phyloP scores from a whole-genome alignment of 2,113 vertebrate genomes.

The Odobenus rosmarus region DNA sequence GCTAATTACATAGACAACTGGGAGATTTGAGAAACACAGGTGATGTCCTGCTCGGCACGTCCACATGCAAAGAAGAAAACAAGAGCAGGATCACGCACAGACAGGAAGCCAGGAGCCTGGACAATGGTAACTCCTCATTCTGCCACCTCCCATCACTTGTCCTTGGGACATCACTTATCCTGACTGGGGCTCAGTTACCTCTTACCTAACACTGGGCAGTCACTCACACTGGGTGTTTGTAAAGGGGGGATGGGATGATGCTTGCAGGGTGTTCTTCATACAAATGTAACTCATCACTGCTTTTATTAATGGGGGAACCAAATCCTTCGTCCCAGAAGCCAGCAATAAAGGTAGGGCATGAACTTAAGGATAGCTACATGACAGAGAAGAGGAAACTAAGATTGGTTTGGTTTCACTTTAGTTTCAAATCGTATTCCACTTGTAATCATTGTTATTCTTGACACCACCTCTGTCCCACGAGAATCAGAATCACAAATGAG shows the following conservation, averaged over 20 bases:
- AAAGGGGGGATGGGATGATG: accelerated
- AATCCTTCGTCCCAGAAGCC: accelerated
- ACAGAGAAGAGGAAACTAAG: too few relatives aligned
- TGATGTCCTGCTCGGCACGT: accelerated
- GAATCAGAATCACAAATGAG: not conserved
- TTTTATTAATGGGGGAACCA: not conserved
- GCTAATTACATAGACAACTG: accelerated
- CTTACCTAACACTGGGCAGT: too few relatives aligned
- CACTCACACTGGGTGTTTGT: accelerated
- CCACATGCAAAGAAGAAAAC: not conserved
- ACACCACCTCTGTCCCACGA: accelerated
- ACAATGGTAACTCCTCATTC: accelerated
- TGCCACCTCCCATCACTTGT: not conserved
- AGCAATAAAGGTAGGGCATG: accelerated
- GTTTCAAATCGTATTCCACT: not conserved
- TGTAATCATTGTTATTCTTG: accelerated
- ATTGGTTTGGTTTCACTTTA: accelerated
- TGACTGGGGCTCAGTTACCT: not conserved
- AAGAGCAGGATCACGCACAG: accelerated
- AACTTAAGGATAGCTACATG: accelerated
- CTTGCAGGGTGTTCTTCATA: accelerated
- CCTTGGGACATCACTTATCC: accelerated
- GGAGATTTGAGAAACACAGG: not conserved
- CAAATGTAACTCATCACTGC: accelerated
- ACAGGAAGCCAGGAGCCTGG: not conserved